Evolutionary conservation across 2,797 vertebrate genomes (phyloP), one percentile per base, ranked within the genome.

Genomic region (Pelodytes ibericus): DNA sequence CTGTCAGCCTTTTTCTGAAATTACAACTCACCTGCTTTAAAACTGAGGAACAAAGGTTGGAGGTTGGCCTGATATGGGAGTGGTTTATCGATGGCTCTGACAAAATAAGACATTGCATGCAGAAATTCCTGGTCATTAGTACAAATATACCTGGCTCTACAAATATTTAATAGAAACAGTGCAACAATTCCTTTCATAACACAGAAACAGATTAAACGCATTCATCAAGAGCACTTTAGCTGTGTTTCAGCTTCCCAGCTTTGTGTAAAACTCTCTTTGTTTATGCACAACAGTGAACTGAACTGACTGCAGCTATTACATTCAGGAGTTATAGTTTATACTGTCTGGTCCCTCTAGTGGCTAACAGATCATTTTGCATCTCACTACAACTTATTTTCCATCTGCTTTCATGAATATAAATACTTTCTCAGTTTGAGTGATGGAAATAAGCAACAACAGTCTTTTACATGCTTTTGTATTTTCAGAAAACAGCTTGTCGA

Each of bases 301-400:
- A n/a, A n/a, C 10, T 44, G 41, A 44, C 33, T 13, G 41, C 41
- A 44, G 8, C 13, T 1, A n/a, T n/a, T 44, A 13, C 41, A 44
- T 15, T 15, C 13, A 44, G 2, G 18, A 44, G n/a, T n/a, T 44
- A 44, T n/a, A 53, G 7, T 24, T 53, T 22, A 22, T 16, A 3
- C 49, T 53, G 49, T 4, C 49, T 22, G 29, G 25, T 36, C 59
- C 71, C 71, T 36, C 71, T 72, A 51, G 71, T 64, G 71, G 71
- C 24, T 39, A 24, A 63, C 16, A 33, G 47, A 4, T 27, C 11
- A 26, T 6, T n/a, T 49, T 47, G 24, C 47, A 33, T 53, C 16
- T 64, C 16, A 51, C n/a, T 24, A 36, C 41, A 11, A 7, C 16
- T 8, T 31, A 61, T 41, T 3, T 22, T 49, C 41, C 26, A 51